Evolutionary conservation across 2,888 invertebrate genomes (phyloP).

Genomic region (Spisula subtruncata): DNA sequence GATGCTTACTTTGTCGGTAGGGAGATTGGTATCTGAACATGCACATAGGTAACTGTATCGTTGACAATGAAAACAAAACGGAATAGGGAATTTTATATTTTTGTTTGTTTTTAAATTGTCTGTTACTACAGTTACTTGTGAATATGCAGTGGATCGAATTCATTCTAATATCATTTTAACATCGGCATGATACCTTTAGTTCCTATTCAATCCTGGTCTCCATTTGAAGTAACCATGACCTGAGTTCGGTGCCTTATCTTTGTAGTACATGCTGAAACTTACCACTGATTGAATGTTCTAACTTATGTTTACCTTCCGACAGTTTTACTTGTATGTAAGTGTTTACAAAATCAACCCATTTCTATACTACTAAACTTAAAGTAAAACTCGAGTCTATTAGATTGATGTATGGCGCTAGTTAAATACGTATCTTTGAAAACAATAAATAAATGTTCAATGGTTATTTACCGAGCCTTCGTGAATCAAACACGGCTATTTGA

Average conservation of each 20-base stretch:
- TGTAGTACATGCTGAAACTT: neutral
- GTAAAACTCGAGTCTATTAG: neutral
- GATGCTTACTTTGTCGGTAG: too few species aligned
- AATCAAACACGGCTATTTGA: neutral
- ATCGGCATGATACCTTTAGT: neutral
- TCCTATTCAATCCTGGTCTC: neutral
- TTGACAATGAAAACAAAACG: too few species aligned
- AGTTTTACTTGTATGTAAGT: neutral
- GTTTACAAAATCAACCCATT: conserved; percentile 23
- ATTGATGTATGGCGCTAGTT: conserved; percentile 7
- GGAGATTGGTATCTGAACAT: too few species aligned
- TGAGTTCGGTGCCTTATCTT: conserved; percentile 7
- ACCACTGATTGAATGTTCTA: neutral
- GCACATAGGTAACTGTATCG: too few species aligned
- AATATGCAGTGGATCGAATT: too few species aligned
- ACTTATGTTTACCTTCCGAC: conserved; percentile 6
- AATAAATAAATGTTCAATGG: neutral
- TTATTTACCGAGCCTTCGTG: neutral
- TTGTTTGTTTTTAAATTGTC: too few species aligned
- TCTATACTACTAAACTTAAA: neutral
- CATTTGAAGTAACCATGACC: conserved; percentile 20
- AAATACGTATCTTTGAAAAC: conserved; percentile 7
- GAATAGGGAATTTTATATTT: too few species aligned
- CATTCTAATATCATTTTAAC: neutral
- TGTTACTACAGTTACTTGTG: too few species aligned